Evolutionary conservation across 2,113 vertebrate species (phyloP).

Genomic region (Tragelaphus strepsiceros): DNA sequence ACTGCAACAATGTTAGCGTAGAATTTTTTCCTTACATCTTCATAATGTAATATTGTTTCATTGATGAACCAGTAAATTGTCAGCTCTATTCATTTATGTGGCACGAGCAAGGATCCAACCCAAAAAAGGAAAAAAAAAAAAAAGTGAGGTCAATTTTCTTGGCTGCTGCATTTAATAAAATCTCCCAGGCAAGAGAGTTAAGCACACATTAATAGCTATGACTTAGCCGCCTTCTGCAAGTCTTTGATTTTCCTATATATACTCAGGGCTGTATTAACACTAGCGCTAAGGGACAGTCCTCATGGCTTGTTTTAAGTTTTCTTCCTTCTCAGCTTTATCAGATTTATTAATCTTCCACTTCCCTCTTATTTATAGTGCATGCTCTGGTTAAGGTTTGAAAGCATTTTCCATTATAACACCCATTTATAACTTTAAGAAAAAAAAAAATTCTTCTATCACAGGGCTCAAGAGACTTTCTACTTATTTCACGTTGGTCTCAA

Average conservation of each 20-base stretch:
- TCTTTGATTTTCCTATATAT: conserved; percentile 65
- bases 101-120: conserved; percentile 53
- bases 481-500: neutral
- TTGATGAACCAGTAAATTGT: conserved; percentile 68
- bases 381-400: conserved; percentile 35
- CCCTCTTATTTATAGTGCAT: conserved; percentile 44
- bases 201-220: conserved; percentile 54
- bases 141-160: conserved; percentile 69
- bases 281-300: neutral
- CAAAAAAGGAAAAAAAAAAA: conserved; percentile 15
- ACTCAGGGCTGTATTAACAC: conserved; percentile 46
- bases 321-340: conserved; percentile 42
- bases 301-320: conserved; percentile 58
- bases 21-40: conserved; percentile 65
- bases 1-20: conserved; percentile 55
- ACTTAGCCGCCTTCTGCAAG: conserved; percentile 50
- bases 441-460: neutral
- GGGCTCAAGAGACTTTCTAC: neutral
- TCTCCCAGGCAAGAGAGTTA: conserved; percentile 62
- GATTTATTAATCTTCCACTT: conserved; percentile 48
- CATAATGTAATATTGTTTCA: conserved; percentile 63
- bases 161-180: conserved; percentile 69
- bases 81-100: conserved; percentile 59
- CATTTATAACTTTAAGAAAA: conserved; percentile 32
- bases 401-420: conserved; percentile 16